phyloP scores from a whole-genome alignment of 2,888 invertebrate genomes.

The Thera britannica region DNA sequence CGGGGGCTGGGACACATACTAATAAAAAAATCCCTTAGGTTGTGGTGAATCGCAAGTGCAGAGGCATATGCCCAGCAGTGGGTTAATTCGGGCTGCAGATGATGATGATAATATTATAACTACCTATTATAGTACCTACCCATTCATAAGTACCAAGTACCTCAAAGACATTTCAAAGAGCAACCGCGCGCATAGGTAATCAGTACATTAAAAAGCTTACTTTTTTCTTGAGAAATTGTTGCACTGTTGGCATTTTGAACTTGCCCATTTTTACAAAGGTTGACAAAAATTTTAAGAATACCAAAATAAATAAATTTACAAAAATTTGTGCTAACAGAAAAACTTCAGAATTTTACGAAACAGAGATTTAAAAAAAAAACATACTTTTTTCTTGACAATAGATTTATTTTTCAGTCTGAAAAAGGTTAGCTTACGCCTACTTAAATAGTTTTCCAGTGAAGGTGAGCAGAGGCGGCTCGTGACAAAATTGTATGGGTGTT shows the following conservation, averaged over 20 bases:
- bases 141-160: too few species aligned
- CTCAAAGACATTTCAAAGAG: too few species aligned
- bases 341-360: constrained; percentile 21
- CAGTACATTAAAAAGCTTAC: constrained; percentile 43
- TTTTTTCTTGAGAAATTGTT: constrained; percentile 66
- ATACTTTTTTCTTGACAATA: constrained; percentile 5
- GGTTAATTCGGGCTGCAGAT: too few species aligned
- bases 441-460: background rate
- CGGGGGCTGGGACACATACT: too few species aligned
- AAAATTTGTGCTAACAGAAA: constrained; percentile 16
- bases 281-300: constrained; percentile 22
- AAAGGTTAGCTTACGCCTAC: background rate
- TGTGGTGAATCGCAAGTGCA: too few species aligned
- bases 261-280: constrained; percentile 55
- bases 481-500: too few species aligned
- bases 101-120: too few species aligned
- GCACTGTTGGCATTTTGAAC: constrained; percentile 63
- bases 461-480: too few species aligned
- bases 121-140: background rate
- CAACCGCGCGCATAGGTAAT: too few species aligned
- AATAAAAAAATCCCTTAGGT: too few species aligned
- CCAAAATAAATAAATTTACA: constrained; percentile 15
- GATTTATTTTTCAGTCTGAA: background rate
- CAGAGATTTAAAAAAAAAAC: background rate
- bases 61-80: too few species aligned